Percentiles rank a stretch among this genome's conserved stretches.
Evolutionary conservation across 2,888 invertebrate species (phyloP).

Genomic region (Sinopyrophorus schimmeli): DNA sequence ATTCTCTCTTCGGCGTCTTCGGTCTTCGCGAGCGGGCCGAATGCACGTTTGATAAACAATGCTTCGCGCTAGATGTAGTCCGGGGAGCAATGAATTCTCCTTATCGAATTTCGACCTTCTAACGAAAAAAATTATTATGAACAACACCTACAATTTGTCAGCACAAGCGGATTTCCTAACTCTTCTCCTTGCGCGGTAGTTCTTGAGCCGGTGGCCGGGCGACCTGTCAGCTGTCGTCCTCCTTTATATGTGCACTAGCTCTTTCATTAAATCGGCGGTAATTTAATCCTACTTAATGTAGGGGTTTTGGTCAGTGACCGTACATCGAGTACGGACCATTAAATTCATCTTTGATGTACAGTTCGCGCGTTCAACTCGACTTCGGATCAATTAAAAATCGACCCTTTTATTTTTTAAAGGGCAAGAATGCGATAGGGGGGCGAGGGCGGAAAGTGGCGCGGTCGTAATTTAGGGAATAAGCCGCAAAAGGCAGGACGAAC

Average conservation of each 20-base stretch:
- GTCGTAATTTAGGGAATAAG: constrained; percentile 6
- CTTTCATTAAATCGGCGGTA: not conserved
- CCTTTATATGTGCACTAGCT: too few species aligned
- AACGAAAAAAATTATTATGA: too few species aligned
- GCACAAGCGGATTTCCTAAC: too few species aligned
- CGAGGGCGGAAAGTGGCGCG: not conserved
- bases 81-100: constrained; percentile 3
- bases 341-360: constrained; percentile 7
- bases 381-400: not conserved
- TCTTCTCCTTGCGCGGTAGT: not conserved
- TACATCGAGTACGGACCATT: not conserved
- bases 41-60: constrained; percentile 22
- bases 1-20: constrained; percentile 26
- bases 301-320: constrained; percentile 1
- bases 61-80: constrained; percentile 6
- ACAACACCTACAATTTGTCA: too few species aligned
- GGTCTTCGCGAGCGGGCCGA: constrained; percentile 3
- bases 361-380: not conserved
- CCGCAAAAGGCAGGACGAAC: constrained; percentile 5
- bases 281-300: constrained; percentile 6
- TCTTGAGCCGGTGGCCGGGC: too few species aligned
- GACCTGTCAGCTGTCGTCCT: too few species aligned
- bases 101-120: too few species aligned
- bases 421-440: not conserved
- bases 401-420: not conserved